Conservation (phyloP, 2,888 invertebrate species). For the Drosophila barbarae region DNA sequence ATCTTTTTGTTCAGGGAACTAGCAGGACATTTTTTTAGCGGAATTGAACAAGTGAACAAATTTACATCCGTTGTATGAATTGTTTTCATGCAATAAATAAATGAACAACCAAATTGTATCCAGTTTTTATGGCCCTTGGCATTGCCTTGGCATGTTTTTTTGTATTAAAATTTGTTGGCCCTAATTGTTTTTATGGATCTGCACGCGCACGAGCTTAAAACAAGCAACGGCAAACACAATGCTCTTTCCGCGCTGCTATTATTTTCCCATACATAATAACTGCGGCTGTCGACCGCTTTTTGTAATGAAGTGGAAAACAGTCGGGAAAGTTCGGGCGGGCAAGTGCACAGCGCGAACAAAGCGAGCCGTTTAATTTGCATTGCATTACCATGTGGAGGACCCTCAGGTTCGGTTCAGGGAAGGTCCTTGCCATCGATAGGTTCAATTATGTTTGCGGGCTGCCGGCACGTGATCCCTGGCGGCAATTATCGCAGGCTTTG, state of each 20-base stretch:
- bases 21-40: neutral
- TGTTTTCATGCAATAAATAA: neutral
- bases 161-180: conserved; percentile 40
- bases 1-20: too few species aligned
- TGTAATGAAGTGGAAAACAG: conserved; percentile 47
- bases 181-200: conserved; percentile 39
- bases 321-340: conserved; percentile 8
- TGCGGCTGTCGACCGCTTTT: conserved; percentile 21
- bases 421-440: conserved; percentile 33
- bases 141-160: conserved; percentile 13
- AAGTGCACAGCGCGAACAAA: conserved; percentile 11
- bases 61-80: neutral
- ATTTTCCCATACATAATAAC: conserved; percentile 15
- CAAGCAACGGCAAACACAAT: conserved; percentile 21
- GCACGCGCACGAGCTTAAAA: conserved; percentile 39
- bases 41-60: neutral
- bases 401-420: neutral
- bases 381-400: conserved; percentile 33
- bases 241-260: neutral
- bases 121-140: conserved; percentile 17
- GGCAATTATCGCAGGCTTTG: conserved; percentile 38
- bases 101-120: neutral
- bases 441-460: conserved; percentile 31
- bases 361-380: conserved; percentile 32
- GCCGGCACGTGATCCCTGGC: conserved; percentile 33